Percentiles rank a stretch among this genome's conserved stretches.
Conservation (phyloP, 2,888 invertebrate genomes). For the Phengaris alcon region DNA sequence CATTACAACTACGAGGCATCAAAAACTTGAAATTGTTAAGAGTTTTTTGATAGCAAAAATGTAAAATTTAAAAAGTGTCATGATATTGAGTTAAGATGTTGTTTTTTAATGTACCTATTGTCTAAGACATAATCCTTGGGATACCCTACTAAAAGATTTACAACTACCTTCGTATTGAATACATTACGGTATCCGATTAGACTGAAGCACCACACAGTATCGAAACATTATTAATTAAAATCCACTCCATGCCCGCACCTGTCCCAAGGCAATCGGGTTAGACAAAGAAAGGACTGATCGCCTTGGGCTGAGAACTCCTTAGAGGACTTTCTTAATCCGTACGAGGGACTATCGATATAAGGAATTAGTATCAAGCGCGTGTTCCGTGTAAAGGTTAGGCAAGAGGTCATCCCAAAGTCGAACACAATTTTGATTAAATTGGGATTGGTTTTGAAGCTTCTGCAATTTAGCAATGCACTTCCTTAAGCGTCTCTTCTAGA, state of each 20-base stretch:
- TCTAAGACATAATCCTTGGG: neutral
- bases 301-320: conserved; percentile 63
- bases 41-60: no score
- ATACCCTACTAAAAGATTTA: conserved; percentile 27
- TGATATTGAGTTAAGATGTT: no score
- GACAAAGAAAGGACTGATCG: conserved; percentile 61
- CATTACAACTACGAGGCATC: no score
- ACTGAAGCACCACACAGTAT: conserved; percentile 55
- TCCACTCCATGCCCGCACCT: conserved; percentile 67
- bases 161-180: conserved; percentile 35
- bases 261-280: conserved; percentile 66
- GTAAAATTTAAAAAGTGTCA: no score
- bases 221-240: conserved; percentile 76
- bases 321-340: conserved; percentile 59
- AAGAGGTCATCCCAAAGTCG: no score
- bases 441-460: no score
- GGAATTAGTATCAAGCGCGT: conserved; percentile 40
- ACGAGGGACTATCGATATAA: conserved; percentile 66
- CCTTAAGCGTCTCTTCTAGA: no score
- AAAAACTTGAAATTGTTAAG: no score
- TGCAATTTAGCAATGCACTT: no score
- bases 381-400: conserved; percentile 35
- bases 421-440: no score
- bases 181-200: conserved; percentile 44
- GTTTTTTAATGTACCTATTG: no score